phyloP scores from a whole-genome alignment of 2,888 invertebrate species.

The Oligia fasciuncula region DNA sequence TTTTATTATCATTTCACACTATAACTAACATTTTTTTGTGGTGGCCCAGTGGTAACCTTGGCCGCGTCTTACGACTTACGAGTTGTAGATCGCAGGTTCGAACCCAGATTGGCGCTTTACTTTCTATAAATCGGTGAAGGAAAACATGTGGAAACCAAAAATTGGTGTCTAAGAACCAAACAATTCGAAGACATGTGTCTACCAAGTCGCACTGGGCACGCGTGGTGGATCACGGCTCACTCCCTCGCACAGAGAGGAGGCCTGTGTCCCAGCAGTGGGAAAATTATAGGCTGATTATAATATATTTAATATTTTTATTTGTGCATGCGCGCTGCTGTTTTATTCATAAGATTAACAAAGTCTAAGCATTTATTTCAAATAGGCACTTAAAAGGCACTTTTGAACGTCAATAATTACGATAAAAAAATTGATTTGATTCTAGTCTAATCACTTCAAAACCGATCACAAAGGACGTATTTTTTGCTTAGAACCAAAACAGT shows the following conservation, averaged over 20 bases:
- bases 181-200: not conserved
- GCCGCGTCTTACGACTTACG: not conserved
- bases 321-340: no score
- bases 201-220: not conserved
- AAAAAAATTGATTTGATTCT: no score
- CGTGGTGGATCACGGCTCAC: not conserved
- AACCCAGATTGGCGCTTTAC: not conserved
- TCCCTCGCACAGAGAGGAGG: not conserved
- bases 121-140: not conserved
- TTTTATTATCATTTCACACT: not conserved
- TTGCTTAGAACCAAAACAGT: no score
- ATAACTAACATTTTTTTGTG: no score
- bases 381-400: no score
- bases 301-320: not conserved
- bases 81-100: not conserved
- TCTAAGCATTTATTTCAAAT: no score
- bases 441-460: no score
- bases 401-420: no score
- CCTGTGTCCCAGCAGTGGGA: not conserved
- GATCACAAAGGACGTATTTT: no score
- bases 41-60: not conserved
- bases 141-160: not conserved
- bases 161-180: not conserved
- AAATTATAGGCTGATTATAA: no score
- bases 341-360: no score